Evolutionary conservation across 2,797 vertebrate species (phyloP).

Genomic region (Sphenopsis melanotis): DNA sequence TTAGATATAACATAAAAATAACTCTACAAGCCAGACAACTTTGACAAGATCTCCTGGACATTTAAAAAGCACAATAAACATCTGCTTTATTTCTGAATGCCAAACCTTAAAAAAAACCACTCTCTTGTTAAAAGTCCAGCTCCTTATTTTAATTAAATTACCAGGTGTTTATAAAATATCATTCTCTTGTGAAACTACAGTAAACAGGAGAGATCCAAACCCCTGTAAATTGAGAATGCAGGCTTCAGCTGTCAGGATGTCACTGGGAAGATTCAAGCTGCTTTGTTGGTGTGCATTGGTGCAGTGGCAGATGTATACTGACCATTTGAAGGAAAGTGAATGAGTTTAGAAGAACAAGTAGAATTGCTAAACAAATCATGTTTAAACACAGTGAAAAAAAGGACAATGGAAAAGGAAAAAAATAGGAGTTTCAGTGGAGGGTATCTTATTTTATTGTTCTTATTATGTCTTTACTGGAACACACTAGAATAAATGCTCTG

Average conservation of each 20-base stretch:
- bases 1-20: conserved; percentile 42
- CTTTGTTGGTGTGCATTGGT: neutral
- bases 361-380: neutral
- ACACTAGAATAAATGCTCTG: neutral
- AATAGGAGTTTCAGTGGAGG: neutral
- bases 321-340: neutral
- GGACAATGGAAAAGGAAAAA: neutral
- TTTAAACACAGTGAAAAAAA: neutral
- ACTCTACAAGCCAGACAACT: conserved; percentile 51
- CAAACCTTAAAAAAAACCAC: conserved; percentile 28
- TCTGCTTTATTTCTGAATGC: conserved; percentile 63
- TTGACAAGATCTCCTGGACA: conserved; percentile 35
- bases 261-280: neutral
- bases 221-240: neutral
- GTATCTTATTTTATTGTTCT: neutral
- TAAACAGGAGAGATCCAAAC: conserved; percentile 39
- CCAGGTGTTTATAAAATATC: conserved; percentile 69
- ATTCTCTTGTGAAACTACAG: conserved; percentile 45
- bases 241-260: neutral
- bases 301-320: neutral
- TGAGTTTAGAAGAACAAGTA: neutral
- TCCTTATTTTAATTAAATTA: conserved; percentile 67
- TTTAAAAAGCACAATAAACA: conserved; percentile 47
- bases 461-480: neutral
- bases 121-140: conserved; percentile 56